These are phyloP conservation scores for Uloborus diversus DNA, from an alignment of 1,140 invertebrate genomes.

Conservation along the genomic window DNA sequence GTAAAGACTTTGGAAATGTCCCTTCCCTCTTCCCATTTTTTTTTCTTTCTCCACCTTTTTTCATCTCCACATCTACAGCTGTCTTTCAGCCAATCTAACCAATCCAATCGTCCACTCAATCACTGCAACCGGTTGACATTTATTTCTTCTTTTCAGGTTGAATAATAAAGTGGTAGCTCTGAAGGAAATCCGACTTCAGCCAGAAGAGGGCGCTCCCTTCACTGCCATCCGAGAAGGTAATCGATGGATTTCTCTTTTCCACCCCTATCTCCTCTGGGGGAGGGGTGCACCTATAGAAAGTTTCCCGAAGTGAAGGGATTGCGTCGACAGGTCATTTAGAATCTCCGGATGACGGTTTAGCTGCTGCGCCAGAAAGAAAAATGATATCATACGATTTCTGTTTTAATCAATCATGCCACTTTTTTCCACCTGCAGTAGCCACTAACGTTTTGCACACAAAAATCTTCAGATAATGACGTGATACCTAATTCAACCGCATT, in stretches of 20 bases:
- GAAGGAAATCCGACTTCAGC: conserved; percentile 77
- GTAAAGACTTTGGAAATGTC: too few species aligned
- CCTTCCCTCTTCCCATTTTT: too few species aligned
- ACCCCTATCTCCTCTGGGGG: background rate
- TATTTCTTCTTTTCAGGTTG: conserved; percentile 61
- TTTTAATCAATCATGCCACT: too few species aligned
- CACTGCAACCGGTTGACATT: background rate
- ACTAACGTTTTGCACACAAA: too few species aligned
- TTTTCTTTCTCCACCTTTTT: too few species aligned
- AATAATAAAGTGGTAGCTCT: conserved; percentile 76
- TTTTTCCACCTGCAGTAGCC: too few species aligned
- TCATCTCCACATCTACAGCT: too few species aligned
- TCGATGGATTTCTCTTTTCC: background rate
- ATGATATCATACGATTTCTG: too few species aligned
- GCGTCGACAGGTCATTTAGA: conserved; percentile 38
- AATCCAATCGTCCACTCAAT: too few species aligned
- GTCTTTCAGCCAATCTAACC: too few species aligned
- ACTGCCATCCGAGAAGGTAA: conserved; percentile 77
- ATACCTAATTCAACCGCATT: too few species aligned
- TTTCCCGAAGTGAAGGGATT: background rate
- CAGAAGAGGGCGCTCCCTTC: conserved; percentile 79
- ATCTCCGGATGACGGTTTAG: background rate
- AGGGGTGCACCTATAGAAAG: background rate
- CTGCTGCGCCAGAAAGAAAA: background rate
- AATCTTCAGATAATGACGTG: too few species aligned